Evolutionary conservation across 2,113 vertebrate genomes (phyloP).

Genomic region (Sceloporus undulatus): DNA sequence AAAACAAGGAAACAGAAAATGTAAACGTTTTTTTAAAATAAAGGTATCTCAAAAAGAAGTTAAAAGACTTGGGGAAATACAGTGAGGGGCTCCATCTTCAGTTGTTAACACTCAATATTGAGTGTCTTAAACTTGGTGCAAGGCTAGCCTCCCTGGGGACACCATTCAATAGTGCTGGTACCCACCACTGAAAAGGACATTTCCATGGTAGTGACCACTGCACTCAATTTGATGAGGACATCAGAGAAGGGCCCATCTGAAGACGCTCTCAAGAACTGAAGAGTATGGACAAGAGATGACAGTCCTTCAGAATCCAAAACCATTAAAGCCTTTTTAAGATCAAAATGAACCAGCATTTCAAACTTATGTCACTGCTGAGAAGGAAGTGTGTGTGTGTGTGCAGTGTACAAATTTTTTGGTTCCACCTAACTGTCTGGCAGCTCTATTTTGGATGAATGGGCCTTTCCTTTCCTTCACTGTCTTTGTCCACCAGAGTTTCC

Average conservation of each 20-base stretch:
- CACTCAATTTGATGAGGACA: not conserved
- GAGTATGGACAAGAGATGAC: too few relatives aligned
- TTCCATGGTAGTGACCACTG: not conserved
- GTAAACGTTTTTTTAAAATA: too few relatives aligned
- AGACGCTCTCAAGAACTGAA: not conserved
- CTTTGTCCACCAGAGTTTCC: not conserved
- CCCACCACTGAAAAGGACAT: not conserved
- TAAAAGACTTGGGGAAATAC: too few relatives aligned
- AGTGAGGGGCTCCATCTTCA: too few relatives aligned
- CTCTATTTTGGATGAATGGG: not conserved
- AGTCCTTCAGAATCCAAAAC: not conserved
- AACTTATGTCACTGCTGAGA: not conserved
- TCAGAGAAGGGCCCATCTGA: not conserved
- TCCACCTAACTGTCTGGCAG: not conserved
- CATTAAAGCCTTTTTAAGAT: not conserved
- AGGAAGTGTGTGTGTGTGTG: too few relatives aligned
- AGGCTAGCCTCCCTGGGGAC: too few relatives aligned
- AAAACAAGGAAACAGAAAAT: too few relatives aligned
- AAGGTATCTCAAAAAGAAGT: too few relatives aligned
- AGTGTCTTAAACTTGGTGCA: too few relatives aligned
- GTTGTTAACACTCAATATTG: too few relatives aligned
- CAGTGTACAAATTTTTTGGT: not conserved
- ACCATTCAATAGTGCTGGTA: too few relatives aligned
- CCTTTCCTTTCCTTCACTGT: not conserved
- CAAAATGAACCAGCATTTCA: not conserved